These are phyloP conservation scores for Gerris buenoi DNA, from an alignment of 1,140 invertebrate species.

Conservation along the genomic window DNA sequence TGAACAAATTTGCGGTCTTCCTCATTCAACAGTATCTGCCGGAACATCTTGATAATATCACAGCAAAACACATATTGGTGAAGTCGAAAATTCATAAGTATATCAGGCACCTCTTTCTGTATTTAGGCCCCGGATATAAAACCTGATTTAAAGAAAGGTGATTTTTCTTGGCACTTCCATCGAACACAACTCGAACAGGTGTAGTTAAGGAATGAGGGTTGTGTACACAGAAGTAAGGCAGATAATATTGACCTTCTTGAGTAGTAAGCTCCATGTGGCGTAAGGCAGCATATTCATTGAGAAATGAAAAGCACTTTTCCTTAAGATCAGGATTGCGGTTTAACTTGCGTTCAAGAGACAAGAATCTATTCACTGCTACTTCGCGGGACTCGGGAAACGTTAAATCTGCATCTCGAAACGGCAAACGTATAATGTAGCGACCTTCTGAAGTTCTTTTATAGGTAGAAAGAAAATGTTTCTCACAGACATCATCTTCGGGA, in stretches of 20 bases:
- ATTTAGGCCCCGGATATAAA: not conserved
- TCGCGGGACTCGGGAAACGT: not conserved
- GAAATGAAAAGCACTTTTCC: not conserved
- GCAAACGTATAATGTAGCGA: not conserved
- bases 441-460: not conserved
- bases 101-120: not conserved
- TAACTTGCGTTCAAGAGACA: not conserved
- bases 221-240: not conserved
- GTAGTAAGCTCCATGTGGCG: not conserved
- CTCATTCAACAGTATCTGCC: not conserved
- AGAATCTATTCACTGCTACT: not conserved
- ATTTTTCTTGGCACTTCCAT: not conserved
- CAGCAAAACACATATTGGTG: not conserved
- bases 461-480: not conserved
- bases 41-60: conserved; percentile 2
- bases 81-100: not conserved
- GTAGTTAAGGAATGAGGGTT: not conserved
- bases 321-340: not conserved
- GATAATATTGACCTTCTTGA: not conserved
- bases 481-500: not conserved
- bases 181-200: not conserved
- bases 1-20: not conserved
- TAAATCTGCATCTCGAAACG: not conserved
- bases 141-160: not conserved
- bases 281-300: not conserved